Evolutionary conservation across 2,797 vertebrate species (phyloP).

Genomic region (Micropoecilia bifurca): DNA sequence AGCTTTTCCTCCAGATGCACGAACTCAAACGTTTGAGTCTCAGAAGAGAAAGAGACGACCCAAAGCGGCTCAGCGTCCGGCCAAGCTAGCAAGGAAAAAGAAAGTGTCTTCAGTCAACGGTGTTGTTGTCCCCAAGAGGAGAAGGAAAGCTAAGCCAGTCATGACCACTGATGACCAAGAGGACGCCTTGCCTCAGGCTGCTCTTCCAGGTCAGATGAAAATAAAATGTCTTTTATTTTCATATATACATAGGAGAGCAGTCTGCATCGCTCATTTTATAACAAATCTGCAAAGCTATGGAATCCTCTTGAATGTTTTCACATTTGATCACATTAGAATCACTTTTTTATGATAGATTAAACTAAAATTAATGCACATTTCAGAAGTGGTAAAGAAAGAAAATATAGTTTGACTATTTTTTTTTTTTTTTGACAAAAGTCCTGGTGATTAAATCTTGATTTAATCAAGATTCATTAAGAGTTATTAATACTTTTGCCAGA

Average conservation of each 20-base stretch:
- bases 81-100: slow-evolving; percentile 84
- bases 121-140: slow-evolving; percentile 35
- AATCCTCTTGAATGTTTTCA: background rate
- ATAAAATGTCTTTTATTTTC: background rate
- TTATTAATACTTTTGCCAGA: background rate
- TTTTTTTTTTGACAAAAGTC: too few species aligned
- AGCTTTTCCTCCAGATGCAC: slow-evolving; percentile 19
- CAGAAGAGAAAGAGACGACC: slow-evolving; percentile 87
- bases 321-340: background rate
- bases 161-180: slow-evolving; percentile 61
- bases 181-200: slow-evolving; percentile 67
- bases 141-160: slow-evolving; percentile 74
- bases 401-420: too few species aligned
- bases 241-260: background rate
- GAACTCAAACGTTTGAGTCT: slow-evolving; percentile 35
- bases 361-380: background rate
- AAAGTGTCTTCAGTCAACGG: slow-evolving; percentile 42
- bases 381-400: background rate
- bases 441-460: too few species aligned
- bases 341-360: background rate
- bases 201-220: slow-evolving; percentile 82
- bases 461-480: background rate
- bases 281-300: background rate
- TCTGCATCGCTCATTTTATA: background rate
- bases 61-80: slow-evolving; percentile 80